A percentile compares a stretch with the other conserved stretches of the same genome.
Conservation (phyloP, 2,113 vertebrate species). For the Jaculus jaculus region DNA sequence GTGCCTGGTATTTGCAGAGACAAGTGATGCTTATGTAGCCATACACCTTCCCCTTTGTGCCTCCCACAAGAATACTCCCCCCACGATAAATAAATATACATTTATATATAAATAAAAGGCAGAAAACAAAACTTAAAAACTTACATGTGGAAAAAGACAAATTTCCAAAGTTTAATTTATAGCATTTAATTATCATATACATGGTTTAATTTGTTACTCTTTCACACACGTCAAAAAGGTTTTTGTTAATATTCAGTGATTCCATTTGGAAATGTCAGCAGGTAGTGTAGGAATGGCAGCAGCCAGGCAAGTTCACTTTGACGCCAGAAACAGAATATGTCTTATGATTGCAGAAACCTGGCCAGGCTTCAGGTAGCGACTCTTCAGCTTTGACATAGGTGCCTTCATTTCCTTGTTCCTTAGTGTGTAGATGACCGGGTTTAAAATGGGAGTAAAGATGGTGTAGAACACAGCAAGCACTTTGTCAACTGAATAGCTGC, state of each 20-base stretch:
- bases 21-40: neutral
- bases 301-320: neutral
- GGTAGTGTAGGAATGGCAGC: neutral
- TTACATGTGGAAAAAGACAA: neutral
- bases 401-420: slow-evolving; percentile 72
- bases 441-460: neutral
- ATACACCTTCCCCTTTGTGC: neutral
- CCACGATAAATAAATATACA: no score
- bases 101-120: neutral
- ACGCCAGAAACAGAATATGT: slow-evolving; percentile 8
- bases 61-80: neutral
- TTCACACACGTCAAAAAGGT: neutral
- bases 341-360: slow-evolving; percentile 44
- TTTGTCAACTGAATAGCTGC: slow-evolving; percentile 60
- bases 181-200: neutral
- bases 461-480: slow-evolving; percentile 75
- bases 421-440: slow-evolving; percentile 67
- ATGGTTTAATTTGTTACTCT: neutral
- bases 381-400: slow-evolving; percentile 65
- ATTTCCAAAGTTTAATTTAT: neutral
- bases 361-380: slow-evolving; percentile 22
- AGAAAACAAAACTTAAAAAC: neutral
- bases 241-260: neutral
- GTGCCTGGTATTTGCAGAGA: no score
- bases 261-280: neutral